phyloP scores from a whole-genome alignment of 2,113 vertebrate species.

The Copsychus sechellarum region DNA sequence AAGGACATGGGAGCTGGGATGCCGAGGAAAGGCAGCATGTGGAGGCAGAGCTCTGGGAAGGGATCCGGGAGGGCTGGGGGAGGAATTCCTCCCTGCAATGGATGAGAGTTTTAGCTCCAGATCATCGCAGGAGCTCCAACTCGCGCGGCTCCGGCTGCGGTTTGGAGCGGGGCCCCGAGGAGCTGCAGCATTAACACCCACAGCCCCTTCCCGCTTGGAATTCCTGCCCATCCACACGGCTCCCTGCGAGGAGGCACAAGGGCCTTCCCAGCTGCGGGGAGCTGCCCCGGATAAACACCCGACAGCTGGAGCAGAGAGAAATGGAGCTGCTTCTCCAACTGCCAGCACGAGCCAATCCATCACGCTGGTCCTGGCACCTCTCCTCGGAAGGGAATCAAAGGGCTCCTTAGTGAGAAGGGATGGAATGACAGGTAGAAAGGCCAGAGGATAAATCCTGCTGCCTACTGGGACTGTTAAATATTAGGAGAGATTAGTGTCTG shows the following conservation, averaged over 20 bases:
- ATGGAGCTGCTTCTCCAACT: slow-evolving; percentile 54
- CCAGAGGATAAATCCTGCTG: slow-evolving; percentile 71
- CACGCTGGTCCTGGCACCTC: slow-evolving; percentile 68
- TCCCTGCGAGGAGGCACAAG: neutral
- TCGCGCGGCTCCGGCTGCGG: slow-evolving; percentile 8
- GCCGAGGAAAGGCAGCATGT: neutral
- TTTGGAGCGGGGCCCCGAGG: slow-evolving; percentile 27
- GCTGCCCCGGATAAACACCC: slow-evolving; percentile 63
- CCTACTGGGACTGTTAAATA: slow-evolving; percentile 75
- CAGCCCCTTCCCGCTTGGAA: neutral
- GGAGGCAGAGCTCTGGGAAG: neutral
- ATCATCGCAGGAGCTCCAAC: slow-evolving; percentile 19
- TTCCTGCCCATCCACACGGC: neutral
- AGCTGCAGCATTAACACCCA: slow-evolving; percentile 38
- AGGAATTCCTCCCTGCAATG: neutral
- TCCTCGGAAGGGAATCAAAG: slow-evolving; percentile 73
- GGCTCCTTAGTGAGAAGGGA: slow-evolving; percentile 72
- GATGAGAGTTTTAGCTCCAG: slow-evolving; percentile 35
- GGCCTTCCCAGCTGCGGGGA: slow-evolving; percentile 54
- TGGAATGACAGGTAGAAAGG: slow-evolving; percentile 76
- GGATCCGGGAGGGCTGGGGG: neutral
- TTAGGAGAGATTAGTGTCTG: slow-evolving; percentile 74
- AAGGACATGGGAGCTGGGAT: neutral
- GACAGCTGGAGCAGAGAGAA: slow-evolving; percentile 64
- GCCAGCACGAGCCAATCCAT: slow-evolving; percentile 69